Percentiles rank a stretch among this genome's conserved stretches.
phyloP scores from a whole-genome alignment of 1,140 invertebrate species.

The Campoletis sonorensis region DNA sequence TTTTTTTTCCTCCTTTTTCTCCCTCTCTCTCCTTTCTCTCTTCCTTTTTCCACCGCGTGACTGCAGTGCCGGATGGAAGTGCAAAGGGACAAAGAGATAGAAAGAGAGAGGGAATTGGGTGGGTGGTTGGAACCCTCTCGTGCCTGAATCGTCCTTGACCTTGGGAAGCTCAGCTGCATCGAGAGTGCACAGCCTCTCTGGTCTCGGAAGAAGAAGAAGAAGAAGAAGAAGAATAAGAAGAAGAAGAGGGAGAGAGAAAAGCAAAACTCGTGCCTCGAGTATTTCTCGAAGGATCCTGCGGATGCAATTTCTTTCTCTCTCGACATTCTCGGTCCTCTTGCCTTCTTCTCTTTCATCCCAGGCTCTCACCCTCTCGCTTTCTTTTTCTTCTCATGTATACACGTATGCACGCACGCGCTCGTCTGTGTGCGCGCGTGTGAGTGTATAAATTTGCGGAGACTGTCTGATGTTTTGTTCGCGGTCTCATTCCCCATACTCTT shows the following conservation, averaged over 20 bases:
- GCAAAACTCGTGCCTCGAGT: conserved; percentile 46
- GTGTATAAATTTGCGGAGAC: too few species aligned
- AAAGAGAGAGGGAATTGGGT: background rate
- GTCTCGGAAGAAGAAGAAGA: conserved; percentile 34
- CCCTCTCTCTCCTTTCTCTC: too few species aligned
- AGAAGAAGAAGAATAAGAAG: too few species aligned
- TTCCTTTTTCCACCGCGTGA: background rate
- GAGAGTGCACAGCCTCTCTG: conserved; percentile 37
- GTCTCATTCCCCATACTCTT: background rate
- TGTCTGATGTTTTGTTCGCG: background rate
- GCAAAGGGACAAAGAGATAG: background rate
- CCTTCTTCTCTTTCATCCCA: conserved; percentile 5
- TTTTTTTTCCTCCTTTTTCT: background rate
- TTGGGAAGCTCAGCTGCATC: conserved; percentile 52
- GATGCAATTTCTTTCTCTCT: conserved; percentile 43
- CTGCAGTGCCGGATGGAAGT: background rate
- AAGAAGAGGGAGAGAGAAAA: background rate
- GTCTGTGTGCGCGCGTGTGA: background rate
- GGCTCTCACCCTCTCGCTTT: background rate
- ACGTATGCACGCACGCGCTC: background rate
- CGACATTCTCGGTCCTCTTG: conserved; percentile 9
- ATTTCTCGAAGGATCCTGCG: conserved; percentile 58
- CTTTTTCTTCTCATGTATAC: background rate
- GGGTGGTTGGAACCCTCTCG: conserved; percentile 22
- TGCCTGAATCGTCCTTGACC: conserved; percentile 63